Percentiles rank a stretch among this genome's conserved stretches.
These are phyloP conservation scores for Aplocera efformata DNA, from an alignment of 2,888 invertebrate genomes.

Conservation along the genomic window DNA sequence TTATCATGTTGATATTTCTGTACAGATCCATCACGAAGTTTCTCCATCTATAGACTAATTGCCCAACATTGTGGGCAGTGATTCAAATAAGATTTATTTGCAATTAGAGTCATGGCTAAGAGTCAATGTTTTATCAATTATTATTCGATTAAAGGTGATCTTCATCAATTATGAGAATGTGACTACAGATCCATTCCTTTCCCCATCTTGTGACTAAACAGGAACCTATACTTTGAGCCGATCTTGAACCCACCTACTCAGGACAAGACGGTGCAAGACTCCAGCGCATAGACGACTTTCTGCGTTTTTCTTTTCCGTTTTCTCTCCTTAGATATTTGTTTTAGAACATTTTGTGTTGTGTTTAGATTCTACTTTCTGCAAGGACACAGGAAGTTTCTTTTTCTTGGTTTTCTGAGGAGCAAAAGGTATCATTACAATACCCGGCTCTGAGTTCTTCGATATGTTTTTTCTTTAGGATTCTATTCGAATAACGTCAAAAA, in stretches of 20 bases:
- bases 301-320: constrained; percentile 38
- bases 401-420: constrained; percentile 36
- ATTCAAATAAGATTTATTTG: constrained; percentile 17
- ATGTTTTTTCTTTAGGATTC: constrained; percentile 41
- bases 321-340: constrained; percentile 42
- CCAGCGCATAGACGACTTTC: constrained; percentile 45
- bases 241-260: constrained; percentile 68
- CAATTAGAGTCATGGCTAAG: constrained; percentile 6
- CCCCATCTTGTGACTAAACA: constrained; percentile 48
- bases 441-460: constrained; percentile 36
- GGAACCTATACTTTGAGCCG: constrained; percentile 42
- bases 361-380: constrained; percentile 31
- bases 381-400: constrained; percentile 31
- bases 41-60: constrained; percentile 37
- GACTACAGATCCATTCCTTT: constrained; percentile 41
- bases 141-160: constrained; percentile 2
- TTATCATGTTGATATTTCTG: constrained; percentile 49
- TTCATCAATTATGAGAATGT: constrained; percentile 38
- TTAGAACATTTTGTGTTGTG: constrained; percentile 48
- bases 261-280: constrained; percentile 65
- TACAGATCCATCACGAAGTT: constrained; percentile 42
- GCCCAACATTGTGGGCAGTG: constrained; percentile 22
- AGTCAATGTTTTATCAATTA: constrained; percentile 3
- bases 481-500: constrained; percentile 32
- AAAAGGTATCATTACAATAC: constrained; percentile 65